These are phyloP conservation scores for Standfussiana lucernea DNA, from an alignment of 2,888 invertebrate species.

Conservation along the genomic window DNA sequence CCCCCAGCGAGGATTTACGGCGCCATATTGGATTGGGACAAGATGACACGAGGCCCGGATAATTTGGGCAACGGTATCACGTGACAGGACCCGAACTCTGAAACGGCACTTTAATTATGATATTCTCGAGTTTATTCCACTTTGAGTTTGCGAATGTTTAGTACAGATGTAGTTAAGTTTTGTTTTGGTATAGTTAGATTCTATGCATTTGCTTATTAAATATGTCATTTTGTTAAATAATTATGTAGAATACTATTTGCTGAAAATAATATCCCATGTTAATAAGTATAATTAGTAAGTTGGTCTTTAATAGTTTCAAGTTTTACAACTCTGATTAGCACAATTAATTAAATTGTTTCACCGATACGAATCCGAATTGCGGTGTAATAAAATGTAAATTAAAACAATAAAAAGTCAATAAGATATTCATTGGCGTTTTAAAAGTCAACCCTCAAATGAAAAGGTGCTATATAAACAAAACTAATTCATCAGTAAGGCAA, in stretches of 20 bases:
- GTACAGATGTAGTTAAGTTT: slow-evolving; percentile 61
- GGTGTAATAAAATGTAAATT: slow-evolving; percentile 75
- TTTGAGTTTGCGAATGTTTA: slow-evolving; percentile 65
- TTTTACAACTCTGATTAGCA: slow-evolving; percentile 33
- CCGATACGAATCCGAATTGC: slow-evolving; percentile 52
- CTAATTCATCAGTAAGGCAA: slow-evolving; percentile 84
- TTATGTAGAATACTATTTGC: neutral
- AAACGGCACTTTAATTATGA: slow-evolving; percentile 90
- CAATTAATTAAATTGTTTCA: slow-evolving; percentile 65
- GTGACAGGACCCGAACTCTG: slow-evolving; percentile 86
- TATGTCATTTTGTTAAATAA: neutral
- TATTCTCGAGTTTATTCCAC: slow-evolving; percentile 82
- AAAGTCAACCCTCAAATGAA: slow-evolving; percentile 80
- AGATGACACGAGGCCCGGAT: slow-evolving; percentile 91
- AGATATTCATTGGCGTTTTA: slow-evolving; percentile 85
- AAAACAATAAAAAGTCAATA: slow-evolving; percentile 76
- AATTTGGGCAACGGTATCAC: slow-evolving; percentile 91
- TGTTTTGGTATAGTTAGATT: slow-evolving; percentile 51
- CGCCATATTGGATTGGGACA: slow-evolving; percentile 91
- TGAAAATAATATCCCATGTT: neutral
- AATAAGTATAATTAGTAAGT: neutral
- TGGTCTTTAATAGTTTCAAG: slow-evolving; percentile 8
- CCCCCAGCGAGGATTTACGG: slow-evolving; percentile 89
- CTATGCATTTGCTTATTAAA: neutral
- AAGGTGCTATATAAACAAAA: slow-evolving; percentile 82